phyloP scores from a whole-genome alignment of 1,140 invertebrate genomes.

The Anagrus nilaparvatae region DNA sequence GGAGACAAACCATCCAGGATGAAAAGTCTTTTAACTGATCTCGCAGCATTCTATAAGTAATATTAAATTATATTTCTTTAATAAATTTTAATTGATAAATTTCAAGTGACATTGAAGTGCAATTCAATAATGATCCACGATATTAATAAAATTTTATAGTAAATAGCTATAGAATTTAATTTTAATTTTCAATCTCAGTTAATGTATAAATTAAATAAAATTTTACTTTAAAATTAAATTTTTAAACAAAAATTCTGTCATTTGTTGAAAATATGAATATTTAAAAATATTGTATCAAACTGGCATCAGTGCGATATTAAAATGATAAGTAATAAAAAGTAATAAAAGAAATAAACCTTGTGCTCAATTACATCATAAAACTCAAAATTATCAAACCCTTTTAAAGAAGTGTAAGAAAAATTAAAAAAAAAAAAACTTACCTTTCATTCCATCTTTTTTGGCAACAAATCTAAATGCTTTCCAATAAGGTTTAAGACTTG shows the following conservation, averaged over 20 bases:
- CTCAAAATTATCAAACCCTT: no score
- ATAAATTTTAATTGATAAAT: slow-evolving; percentile 14
- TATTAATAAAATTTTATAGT: no score
- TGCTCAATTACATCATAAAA: neutral
- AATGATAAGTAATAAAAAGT: neutral
- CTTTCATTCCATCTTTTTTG: slow-evolving; percentile 7
- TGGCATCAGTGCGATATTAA: neutral
- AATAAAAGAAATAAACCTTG: neutral
- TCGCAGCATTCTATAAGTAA: slow-evolving; percentile 34
- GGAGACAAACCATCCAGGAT: slow-evolving; percentile 33
- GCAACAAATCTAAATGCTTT: no score
- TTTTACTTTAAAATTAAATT: no score
- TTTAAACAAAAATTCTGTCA: no score
- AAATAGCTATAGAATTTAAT: no score
- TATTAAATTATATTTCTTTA: slow-evolving; percentile 6
- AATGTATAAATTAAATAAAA: no score
- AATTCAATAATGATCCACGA: no score
- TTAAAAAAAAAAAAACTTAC: slow-evolving; percentile 9
- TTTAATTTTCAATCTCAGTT: no score
- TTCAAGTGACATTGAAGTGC: no score
- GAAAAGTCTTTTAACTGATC: slow-evolving; percentile 34
- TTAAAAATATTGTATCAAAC: neutral
- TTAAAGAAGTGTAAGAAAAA: no score
- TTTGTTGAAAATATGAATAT: neutral
- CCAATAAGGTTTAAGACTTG: no score